Conservation (phyloP, 1,140 invertebrate species). For the Dermatophagoides farinae region DNA sequence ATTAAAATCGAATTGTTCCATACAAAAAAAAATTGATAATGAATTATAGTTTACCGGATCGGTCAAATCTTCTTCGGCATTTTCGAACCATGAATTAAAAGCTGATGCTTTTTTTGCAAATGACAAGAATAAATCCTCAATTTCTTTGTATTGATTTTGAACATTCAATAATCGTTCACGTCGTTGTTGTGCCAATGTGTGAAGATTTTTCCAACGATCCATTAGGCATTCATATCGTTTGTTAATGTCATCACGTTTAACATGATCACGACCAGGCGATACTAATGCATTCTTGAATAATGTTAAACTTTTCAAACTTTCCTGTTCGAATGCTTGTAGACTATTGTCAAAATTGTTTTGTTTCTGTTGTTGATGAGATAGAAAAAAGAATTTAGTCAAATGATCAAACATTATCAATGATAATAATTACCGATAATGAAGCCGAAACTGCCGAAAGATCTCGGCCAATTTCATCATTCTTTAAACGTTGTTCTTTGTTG, state of each 20-base stretch:
- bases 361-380: too few relatives aligned
- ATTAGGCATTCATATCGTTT: conserved; percentile 82
- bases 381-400: neutral
- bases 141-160: conserved; percentile 92
- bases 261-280: conserved; percentile 49
- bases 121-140: conserved; percentile 93
- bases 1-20: neutral
- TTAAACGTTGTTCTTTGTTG: conserved; percentile 90
- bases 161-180: conserved; percentile 74
- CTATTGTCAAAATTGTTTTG: conserved; percentile 44
- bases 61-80: conserved; percentile 96
- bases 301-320: conserved; percentile 96
- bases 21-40: neutral
- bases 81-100: conserved; percentile 99
- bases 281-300: conserved; percentile 82
- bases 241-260: conserved; percentile 69
- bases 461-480: conserved; percentile 75
- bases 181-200: conserved; percentile 66
- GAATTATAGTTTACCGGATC: conserved; percentile 53
- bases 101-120: conserved; percentile 98
- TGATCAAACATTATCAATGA: neutral
- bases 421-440: conserved; percentile 41
- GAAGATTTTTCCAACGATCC: conserved; percentile 76
- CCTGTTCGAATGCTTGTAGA: conserved; percentile 87
- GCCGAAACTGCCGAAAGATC: conserved; percentile 91